Base-by-base conservation (phyloP, 2,113 vertebrate genomes). In the Hystrix brachyura region DNA sequence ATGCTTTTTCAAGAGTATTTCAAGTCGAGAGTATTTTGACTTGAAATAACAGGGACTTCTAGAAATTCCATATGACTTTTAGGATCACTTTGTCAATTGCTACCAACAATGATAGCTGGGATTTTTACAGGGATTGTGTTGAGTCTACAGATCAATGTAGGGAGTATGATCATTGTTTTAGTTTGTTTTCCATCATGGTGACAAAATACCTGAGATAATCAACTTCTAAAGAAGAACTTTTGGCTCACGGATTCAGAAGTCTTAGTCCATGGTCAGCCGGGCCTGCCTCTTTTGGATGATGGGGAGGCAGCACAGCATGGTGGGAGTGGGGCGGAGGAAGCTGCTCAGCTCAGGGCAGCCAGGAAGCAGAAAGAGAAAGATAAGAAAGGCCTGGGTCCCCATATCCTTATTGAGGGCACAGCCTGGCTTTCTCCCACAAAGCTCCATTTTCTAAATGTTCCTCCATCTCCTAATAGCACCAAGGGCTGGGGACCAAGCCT, bases 11-110 rank as follows among this genome's bases (percentile, higher is more conserved):
- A 74, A n/a, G n/a, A 60, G 95, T 86, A 53, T 81, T 96, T 84
- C 38, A 38, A 38, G 38, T 82, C 65, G 69, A n/a, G n/a, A 60
- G 95, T 86, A 53, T 81, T 96, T 84, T 78, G 71, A 23, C 59
- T 90, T 87, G 23, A 91, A 78, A 59, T 34, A 90, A 32, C 55
- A 62, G 59, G 34, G 19, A 32, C 64, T 59, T 11, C 65, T 90
- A 78, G 60, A 92, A 78, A 94, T 72, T 92, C 38, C 65, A 46
- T 92, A 53, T 89, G 17, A 90, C 85, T 92, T 94, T 98, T 85
- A 94, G 94, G 25, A 90, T 81, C 29, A 71, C 32, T 38, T 60
- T 87, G 81, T 92, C 79, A 96, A 74, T 92, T 87, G 92, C 71
- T 60, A 46, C 11, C 59, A 32, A 38, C 34, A 72, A 86, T 84